Conservation (phyloP, 2,797 vertebrate species). For the Chelmon rostratus region DNA sequence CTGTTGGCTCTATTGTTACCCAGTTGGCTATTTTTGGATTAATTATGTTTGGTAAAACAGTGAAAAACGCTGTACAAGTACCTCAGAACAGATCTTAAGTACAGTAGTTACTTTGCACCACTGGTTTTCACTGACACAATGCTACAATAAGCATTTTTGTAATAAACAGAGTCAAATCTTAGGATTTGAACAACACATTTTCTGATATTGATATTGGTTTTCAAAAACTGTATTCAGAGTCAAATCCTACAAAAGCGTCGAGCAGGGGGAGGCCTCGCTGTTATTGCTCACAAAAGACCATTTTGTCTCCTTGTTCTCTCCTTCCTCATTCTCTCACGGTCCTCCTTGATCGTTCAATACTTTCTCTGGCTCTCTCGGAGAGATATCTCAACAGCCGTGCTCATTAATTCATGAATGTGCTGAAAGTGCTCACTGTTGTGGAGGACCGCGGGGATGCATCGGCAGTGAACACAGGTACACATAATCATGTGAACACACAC, state of each 20-base stretch:
- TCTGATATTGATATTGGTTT: conserved; percentile 36
- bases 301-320: conserved; percentile 39
- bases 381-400: conserved; percentile 33
- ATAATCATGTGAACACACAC: background rate
- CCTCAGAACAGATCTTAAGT: background rate
- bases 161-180: background rate
- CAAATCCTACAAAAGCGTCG: background rate
- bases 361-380: conserved; percentile 36
- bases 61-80: background rate
- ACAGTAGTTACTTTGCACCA: background rate
- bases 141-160: background rate
- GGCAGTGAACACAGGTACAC: background rate
- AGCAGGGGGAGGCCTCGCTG: conserved; percentile 37
- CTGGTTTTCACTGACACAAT: background rate
- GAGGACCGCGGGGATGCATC: conserved; percentile 13
- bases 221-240: conserved; percentile 33
- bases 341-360: conserved; percentile 49
- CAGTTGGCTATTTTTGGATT: background rate
- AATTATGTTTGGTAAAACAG: background rate
- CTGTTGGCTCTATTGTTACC: background rate
- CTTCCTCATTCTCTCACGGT: conserved; percentile 33
- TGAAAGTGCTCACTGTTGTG: conserved; percentile 25
- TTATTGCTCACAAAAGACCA: conserved; percentile 48
- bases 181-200: conserved; percentile 8
- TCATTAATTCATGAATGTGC: conserved; percentile 63